A percentile compares a stretch with the other conserved stretches of the same genome.
Evolutionary conservation across 2,888 invertebrate species (phyloP).

Genomic region (Liodrosophila aerea): DNA sequence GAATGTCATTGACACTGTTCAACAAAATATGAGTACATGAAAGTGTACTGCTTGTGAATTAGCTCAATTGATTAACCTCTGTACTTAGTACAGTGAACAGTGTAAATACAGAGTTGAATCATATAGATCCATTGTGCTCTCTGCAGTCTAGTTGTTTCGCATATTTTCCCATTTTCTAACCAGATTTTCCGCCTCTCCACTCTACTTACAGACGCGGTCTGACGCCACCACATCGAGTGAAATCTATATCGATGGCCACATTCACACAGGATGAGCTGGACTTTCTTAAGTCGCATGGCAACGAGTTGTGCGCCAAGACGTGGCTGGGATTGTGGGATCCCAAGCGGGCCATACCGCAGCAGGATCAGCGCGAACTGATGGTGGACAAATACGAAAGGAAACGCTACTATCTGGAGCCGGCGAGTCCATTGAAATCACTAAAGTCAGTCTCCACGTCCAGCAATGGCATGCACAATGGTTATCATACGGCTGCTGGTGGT

Average conservation of each 20-base stretch:
- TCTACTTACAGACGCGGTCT: constrained; percentile 92
- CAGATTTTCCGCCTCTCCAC: constrained; percentile 22
- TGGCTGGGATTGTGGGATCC: constrained; percentile 96
- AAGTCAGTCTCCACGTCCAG: too few relatives aligned
- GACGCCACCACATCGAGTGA: constrained; percentile 98
- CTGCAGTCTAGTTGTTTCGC: too few relatives aligned
- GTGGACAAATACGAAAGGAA: constrained; percentile 97
- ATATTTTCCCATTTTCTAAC: constrained; percentile 5
- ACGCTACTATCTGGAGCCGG: constrained; percentile 84
- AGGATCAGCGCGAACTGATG: constrained; percentile 96
- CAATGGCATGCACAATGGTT: too few relatives aligned
- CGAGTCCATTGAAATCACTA: constrained; percentile 82
- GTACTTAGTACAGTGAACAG: too few relatives aligned
- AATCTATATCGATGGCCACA: constrained; percentile 99
- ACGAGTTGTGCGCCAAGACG: constrained; percentile 95
- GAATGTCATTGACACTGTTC: too few relatives aligned
- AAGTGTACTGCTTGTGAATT: too few relatives aligned
- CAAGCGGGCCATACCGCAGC: constrained; percentile 90
- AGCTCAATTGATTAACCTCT: too few relatives aligned
- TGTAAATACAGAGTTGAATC: too few relatives aligned
- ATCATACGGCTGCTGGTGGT: too few relatives aligned
- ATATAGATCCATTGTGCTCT: too few relatives aligned
- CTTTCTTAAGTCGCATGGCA: constrained; percentile 93
- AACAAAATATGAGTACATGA: too few relatives aligned
- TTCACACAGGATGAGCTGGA: constrained; percentile 98